phyloP scores from a whole-genome alignment of 2,113 vertebrate genomes.

The Callospermophilus lateralis region DNA sequence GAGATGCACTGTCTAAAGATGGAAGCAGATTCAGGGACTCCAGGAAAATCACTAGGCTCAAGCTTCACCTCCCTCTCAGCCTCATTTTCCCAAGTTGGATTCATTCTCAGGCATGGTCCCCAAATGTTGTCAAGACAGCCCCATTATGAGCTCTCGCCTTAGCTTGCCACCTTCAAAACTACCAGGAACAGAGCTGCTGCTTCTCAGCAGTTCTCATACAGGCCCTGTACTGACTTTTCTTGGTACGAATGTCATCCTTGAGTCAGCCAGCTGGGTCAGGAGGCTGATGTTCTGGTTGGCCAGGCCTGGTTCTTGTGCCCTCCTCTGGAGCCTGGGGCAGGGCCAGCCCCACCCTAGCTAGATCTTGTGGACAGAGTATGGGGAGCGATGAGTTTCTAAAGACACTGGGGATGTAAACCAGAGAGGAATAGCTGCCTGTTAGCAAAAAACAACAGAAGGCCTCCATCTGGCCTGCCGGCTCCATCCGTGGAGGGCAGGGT shows the following conservation, averaged over 20 bases:
- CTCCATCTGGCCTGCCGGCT: not conserved
- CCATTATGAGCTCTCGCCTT: not conserved
- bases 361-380: not conserved
- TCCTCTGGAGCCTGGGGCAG: not conserved
- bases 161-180: not conserved
- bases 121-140: not conserved
- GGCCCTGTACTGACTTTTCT: not conserved
- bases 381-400: constrained; percentile 25
- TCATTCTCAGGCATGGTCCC: not conserved
- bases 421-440: not conserved
- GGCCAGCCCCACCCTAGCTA: not conserved
- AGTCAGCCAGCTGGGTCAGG: not conserved
- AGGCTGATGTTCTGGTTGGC: not conserved
- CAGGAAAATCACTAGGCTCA: not conserved
- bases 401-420: not conserved
- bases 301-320: not conserved
- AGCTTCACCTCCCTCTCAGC: not conserved
- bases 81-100: not conserved
- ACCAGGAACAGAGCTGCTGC: not conserved
- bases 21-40: not conserved
- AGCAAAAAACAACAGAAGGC: not conserved
- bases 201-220: not conserved
- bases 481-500: not conserved
- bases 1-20: not conserved
- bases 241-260: not conserved